These are phyloP conservation scores for Cremastobaeus sp. DNA, from an alignment of 2,888 invertebrate genomes.

Conservation along the genomic window DNA sequence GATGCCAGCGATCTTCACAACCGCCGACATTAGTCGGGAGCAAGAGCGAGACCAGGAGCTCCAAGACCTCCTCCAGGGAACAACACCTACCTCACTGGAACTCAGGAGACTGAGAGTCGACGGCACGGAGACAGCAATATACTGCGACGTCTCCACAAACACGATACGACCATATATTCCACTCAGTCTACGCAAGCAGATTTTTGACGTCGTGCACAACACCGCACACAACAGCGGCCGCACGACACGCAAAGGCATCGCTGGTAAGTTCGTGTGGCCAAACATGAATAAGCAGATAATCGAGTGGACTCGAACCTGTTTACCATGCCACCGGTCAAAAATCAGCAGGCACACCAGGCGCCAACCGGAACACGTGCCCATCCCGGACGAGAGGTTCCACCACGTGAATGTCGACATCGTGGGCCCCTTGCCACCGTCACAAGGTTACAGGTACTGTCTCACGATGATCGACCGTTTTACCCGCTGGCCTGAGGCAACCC, in stretches of 20 bases:
- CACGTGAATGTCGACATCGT: slow-evolving; percentile 78
- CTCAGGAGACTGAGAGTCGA: slow-evolving; percentile 1
- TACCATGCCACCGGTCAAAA: background rate
- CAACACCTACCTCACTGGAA: background rate
- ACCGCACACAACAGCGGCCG: slow-evolving; percentile 62
- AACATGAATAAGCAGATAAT: slow-evolving; percentile 64
- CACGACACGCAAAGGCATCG: slow-evolving; percentile 59
- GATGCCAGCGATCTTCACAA: background rate
- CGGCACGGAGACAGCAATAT: slow-evolving; percentile 2
- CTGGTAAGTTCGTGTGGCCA: slow-evolving; percentile 66
- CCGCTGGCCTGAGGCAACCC: slow-evolving; percentile 56
- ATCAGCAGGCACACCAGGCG: background rate
- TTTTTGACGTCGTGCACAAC: slow-evolving; percentile 26
- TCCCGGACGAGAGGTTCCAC: slow-evolving; percentile 66
- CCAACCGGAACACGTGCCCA: background rate
- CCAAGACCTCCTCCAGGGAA: background rate
- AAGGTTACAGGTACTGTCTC: slow-evolving; percentile 69
- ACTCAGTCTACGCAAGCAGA: background rate
- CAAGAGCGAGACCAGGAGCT: slow-evolving; percentile 6
- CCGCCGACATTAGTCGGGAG: background rate
- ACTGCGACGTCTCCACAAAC: slow-evolving; percentile 1
- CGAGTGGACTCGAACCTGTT: slow-evolving; percentile 53
- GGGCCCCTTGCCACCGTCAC: slow-evolving; percentile 72
- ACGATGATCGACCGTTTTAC: slow-evolving; percentile 69
- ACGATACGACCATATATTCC: slow-evolving; percentile 43